Evolutionary conservation across 2,113 vertebrate species (phyloP), one percentile per base, ranked within the genome.

Genomic region (Paedocypris sp.): DNA sequence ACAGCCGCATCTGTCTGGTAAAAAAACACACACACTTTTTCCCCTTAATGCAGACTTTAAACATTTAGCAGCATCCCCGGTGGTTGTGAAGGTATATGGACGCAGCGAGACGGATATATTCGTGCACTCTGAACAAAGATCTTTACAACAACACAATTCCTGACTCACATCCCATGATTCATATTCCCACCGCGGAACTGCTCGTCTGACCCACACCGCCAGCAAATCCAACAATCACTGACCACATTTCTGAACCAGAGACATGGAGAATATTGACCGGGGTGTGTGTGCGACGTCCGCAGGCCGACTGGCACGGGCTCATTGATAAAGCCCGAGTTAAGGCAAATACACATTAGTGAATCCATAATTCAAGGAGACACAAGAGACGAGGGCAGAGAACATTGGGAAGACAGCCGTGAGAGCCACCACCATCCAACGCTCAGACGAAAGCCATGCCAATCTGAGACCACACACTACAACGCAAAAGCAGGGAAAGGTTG

Each of bases 1-100:
- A 79, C 77, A 70, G 67, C 73, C 79, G 82, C 83, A 86, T 85
- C 82, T 87, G 83, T 84, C 80, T 75, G 82, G 80, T 80, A 77
- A 80, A 78, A 83, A 85, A 78, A 73, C 79, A 73, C 76, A 71
- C 80, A 81, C 75, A 76, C 81, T 82, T 85, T 67, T 78, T 52
- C 32, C 54, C 77, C 82, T 82, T 79, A 70, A 43, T 19, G 3
- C 13, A 68, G 38, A 64, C 67, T 63, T 64, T 68, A 61, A 76
- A 75, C 73, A 77, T 77, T 73, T 58, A 75, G 71, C 83, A 74
- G 74, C 73, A 70, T 78, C 76, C 69, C 73, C 15, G 72, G 72
- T 72, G 70, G 76, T 77, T 71, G 70, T 53, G 59, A 73, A n/a
- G 64, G 68, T 56, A 71, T 77, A 36, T 39, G 16, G 41, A 15